Percentiles rank a stretch among this genome's conserved stretches.
Evolutionary conservation across 2,113 vertebrate genomes (phyloP).

Genomic region (Bujurquina vittata): DNA sequence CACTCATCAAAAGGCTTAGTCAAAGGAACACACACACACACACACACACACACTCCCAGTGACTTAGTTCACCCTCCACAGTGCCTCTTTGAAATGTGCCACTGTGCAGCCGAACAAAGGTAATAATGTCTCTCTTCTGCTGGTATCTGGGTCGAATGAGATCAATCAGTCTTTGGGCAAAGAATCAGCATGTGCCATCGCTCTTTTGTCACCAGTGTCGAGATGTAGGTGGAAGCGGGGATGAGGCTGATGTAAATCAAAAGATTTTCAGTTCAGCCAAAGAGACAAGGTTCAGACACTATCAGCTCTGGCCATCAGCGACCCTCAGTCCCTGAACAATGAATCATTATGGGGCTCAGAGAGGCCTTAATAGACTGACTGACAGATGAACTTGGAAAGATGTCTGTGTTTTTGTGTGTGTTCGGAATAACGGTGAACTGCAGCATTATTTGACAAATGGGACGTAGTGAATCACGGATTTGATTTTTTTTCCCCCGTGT

Average conservation of each 20-base stretch:
- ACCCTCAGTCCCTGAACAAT: slow-evolving; percentile 75
- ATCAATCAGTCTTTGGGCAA: slow-evolving; percentile 69
- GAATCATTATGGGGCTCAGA: slow-evolving; percentile 74
- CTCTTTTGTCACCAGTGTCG: slow-evolving; percentile 71
- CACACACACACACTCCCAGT: slow-evolving; percentile 24
- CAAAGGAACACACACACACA: slow-evolving; percentile 28
- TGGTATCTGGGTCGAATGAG: slow-evolving; percentile 67
- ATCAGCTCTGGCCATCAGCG: slow-evolving; percentile 76
- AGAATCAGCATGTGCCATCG: slow-evolving; percentile 67
- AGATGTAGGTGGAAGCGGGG: slow-evolving; percentile 56
- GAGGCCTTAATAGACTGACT: slow-evolving; percentile 77
- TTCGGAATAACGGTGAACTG: slow-evolving; percentile 37
- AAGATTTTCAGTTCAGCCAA: slow-evolving; percentile 63
- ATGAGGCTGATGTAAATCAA: slow-evolving; percentile 76
- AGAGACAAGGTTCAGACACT: slow-evolving; percentile 66
- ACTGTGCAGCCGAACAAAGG: slow-evolving; percentile 66
- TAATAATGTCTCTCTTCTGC: slow-evolving; percentile 68
- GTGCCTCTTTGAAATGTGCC: slow-evolving; percentile 67
- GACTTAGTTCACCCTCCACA: slow-evolving; percentile 49
- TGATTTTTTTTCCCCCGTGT: background rate
- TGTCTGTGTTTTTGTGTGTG: slow-evolving; percentile 30
- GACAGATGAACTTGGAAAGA: slow-evolving; percentile 66
- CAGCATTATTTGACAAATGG: slow-evolving; percentile 3
- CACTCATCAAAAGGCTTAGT: slow-evolving; percentile 52
- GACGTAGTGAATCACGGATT: background rate